Percentiles rank a stretch among this genome's conserved stretches.
phyloP scores from a whole-genome alignment of 2,888 invertebrate genomes.

The Scrobipalpa atriplicella region DNA sequence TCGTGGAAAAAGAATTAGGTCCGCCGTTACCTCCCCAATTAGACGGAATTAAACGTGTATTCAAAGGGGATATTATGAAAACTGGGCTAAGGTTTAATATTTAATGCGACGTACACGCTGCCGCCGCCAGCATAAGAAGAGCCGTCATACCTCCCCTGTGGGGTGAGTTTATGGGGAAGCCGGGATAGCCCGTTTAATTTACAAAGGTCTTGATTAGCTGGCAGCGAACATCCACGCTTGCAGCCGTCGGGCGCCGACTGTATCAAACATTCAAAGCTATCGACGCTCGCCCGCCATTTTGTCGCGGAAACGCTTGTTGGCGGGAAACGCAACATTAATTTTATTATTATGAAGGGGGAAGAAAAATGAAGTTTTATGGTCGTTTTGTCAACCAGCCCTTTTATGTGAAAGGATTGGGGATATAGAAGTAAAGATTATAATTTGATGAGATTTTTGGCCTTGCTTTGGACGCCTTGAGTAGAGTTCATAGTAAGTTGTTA shows the following conservation, averaged over 20 bases:
- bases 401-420: conserved; percentile 16
- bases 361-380: conserved; percentile 38
- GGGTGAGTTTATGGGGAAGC: not conserved
- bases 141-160: conserved; percentile 33
- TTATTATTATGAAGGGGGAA: conserved; percentile 46
- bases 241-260: conserved; percentile 35
- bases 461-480: too few species aligned
- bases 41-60: conserved; percentile 44
- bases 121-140: conserved; percentile 35
- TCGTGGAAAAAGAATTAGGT: conserved; percentile 36
- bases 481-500: too few species aligned
- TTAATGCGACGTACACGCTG: conserved; percentile 46
- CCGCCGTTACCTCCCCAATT: conserved; percentile 40
- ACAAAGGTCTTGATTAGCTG: conserved; percentile 38
- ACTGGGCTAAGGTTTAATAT: conserved; percentile 50
- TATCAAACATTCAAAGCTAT: conserved; percentile 59
- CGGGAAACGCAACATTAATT: conserved; percentile 52
- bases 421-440: too few species aligned
- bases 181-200: conserved; percentile 29
- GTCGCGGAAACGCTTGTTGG: conserved; percentile 50
- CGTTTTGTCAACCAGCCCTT: conserved; percentile 22
- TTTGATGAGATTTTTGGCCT: too few species aligned
- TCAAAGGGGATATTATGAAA: conserved; percentile 46
- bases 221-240: conserved; percentile 39
- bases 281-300: conserved; percentile 52